Conservation (phyloP, 2,888 invertebrate species). For the Eupithecia subfuscata region DNA sequence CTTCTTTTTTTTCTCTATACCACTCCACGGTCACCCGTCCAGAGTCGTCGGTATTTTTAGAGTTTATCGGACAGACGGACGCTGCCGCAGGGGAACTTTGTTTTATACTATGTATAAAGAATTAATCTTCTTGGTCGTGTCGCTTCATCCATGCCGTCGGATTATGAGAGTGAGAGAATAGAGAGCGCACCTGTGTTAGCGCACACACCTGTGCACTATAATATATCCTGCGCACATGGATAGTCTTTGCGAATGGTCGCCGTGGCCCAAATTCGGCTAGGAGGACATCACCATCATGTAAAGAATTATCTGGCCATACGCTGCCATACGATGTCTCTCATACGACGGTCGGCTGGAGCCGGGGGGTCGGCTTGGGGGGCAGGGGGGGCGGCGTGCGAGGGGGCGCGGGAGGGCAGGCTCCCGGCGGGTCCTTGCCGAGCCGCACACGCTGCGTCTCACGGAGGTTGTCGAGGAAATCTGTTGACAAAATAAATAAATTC, state of each 20-base stretch:
- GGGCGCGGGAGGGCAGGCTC: conserved; percentile 40
- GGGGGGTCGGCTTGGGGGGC: conserved; percentile 68
- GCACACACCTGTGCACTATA: background rate
- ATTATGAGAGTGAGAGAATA: background rate
- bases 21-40: background rate
- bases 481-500: background rate
- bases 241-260: background rate
- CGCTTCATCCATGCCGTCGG: background rate
- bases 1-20: background rate
- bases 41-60: background rate
- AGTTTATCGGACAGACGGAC: too few relatives aligned
- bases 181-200: background rate
- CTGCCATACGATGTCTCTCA: background rate
- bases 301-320: background rate
- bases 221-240: background rate
- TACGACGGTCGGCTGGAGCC: conserved; percentile 58
- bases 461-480: conserved; percentile 77
- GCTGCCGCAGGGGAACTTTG: background rate
- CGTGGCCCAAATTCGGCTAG: too few relatives aligned
- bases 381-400: conserved; percentile 68
- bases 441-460: conserved; percentile 71
- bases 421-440: conserved; percentile 50
- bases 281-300: background rate
- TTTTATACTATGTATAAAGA: background rate
- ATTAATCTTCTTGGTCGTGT: background rate